phyloP scores from a whole-genome alignment of 2,797 vertebrate species.

The Acanthornis magna region DNA sequence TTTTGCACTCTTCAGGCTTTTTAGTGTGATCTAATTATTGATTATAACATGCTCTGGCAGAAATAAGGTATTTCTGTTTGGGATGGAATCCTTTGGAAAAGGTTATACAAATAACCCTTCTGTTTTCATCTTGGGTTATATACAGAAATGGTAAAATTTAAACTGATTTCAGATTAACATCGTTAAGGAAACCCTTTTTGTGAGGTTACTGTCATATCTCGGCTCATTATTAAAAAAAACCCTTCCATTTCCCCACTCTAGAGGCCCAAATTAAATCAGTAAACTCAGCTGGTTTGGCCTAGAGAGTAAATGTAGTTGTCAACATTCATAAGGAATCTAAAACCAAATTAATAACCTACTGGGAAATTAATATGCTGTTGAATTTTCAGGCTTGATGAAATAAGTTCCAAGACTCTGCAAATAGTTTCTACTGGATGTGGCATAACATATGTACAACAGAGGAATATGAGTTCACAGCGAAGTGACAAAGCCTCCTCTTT shows the following conservation, averaged over 20 bases:
- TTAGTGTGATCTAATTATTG: neutral
- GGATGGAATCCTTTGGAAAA: neutral
- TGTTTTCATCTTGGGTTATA: neutral
- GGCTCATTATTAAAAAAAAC: conserved; percentile 24
- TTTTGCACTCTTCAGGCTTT: neutral
- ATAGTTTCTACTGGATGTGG: conserved; percentile 17
- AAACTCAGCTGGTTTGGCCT: conserved; percentile 21
- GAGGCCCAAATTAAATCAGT: conserved; percentile 57
- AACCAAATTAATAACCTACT: conserved; percentile 33
- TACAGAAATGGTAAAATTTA: neutral
- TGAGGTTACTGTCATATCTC: conserved; percentile 8
- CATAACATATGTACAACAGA: neutral
- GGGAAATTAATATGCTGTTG: conserved; percentile 34
- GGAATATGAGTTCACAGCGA: neutral
- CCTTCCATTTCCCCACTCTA: neutral
- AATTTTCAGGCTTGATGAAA: conserved; percentile 16
- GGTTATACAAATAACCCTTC: neutral
- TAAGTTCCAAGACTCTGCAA: neutral
- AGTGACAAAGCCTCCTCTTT: neutral
- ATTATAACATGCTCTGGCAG: neutral
- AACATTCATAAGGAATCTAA: conserved; percentile 45
- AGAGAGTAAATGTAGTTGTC: conserved; percentile 42
- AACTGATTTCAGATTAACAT: neutral
- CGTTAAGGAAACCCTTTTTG: conserved; percentile 7
- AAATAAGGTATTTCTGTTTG: neutral